Evolutionary conservation across 1,140 invertebrate species (phyloP), one percentile per base, ranked within the genome.

Genomic region (Lepidurus apus): DNA sequence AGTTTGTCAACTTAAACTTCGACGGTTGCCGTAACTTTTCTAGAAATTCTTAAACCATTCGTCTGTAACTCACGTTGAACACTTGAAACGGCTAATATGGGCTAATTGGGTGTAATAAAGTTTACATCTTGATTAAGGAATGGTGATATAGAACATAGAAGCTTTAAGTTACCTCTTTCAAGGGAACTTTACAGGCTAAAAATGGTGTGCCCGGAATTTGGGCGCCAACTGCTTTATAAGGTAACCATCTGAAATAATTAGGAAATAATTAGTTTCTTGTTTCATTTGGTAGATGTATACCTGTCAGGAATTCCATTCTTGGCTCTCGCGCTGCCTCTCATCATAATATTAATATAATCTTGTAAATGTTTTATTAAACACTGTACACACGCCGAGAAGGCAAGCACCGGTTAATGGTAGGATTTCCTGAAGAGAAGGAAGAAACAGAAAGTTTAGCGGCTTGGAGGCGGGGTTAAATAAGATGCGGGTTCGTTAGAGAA

Each of bases 151-250:
- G 34, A 43, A 42, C 0, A 75, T 1, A 75, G 34, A 43, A 75
- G 1, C 17, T 24, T 24, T 42, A 6, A 17, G 90, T 89, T 84
- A 92, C 91, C 85, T 88, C 84, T 82, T 86, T 87, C 13, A 94
- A 84, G n/a, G 92, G 92, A 73, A 93, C 92, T 87, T 93, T 93
- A 82, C 93, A 93, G 43, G 91, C 89, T 81, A 93, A 87, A 77
- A 93, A 89, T 79, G 89, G 88, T 11, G 92, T 93, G 4, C 89
- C 89, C 44, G 87, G 85, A 78, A 93, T 89, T 7, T 88, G 85
- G 34, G 87, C 83, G 1, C 92, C 92, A 81, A 89, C 88, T 7
- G 91, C 84, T 81, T 85, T 87, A 83, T 93, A 93, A 42, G 88
- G 84, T 80, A 89, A 83, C 92, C 92, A 93, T 82, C 92, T 93